Evolutionary conservation across 2,888 invertebrate species (phyloP), one percentile per base, ranked within the genome.

Genomic region (Aleiodes leptofemur): DNA sequence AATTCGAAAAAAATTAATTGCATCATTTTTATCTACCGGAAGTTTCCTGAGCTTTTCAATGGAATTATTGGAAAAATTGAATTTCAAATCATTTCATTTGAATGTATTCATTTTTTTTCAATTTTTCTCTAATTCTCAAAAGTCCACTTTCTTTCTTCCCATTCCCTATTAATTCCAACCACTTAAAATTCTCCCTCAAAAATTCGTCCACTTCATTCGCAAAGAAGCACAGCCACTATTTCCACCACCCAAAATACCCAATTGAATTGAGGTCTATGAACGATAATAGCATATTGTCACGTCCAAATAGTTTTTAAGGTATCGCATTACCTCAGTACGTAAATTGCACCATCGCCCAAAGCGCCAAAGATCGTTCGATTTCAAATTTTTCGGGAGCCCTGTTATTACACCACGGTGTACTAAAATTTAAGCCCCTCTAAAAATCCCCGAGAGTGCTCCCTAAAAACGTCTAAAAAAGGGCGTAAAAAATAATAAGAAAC

Each of bases 261-360:
- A 13, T 57, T 34, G 38, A 56, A 50, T 23, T 31, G 66, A 66
- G 59, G 38, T 43, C 61, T 59, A 43, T 72, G 73, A 66, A 77
- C 73, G 76, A 66, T 83, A 83, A 84, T 83, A 79, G 77, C 70
- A 76, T 82, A 83, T 80, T 76, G 72, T 72, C 61, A 70, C 74
- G 75, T 74, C 76, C 73, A 73, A 73, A 73, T 64, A 43, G 43
- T 43, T 11, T 43, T 9, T 43, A 9, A 4, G 43, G 43, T 55
- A 69, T 77, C 72, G 77, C 74, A 76, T 78, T 81, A 78, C 66
- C 80, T 78, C 77, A 81, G 76, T 76, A 75, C 76, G 79, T 72
- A 82, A 83, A 83, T 84, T 83, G 77, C 81, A 81, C 82, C 66
- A 74, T 76, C 73, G 74, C 80, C 79, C 50, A 79, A 13, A 81